These are phyloP conservation scores for Hyla sarda DNA, from an alignment of 2,113 vertebrate genomes.

Conservation along the genomic window DNA sequence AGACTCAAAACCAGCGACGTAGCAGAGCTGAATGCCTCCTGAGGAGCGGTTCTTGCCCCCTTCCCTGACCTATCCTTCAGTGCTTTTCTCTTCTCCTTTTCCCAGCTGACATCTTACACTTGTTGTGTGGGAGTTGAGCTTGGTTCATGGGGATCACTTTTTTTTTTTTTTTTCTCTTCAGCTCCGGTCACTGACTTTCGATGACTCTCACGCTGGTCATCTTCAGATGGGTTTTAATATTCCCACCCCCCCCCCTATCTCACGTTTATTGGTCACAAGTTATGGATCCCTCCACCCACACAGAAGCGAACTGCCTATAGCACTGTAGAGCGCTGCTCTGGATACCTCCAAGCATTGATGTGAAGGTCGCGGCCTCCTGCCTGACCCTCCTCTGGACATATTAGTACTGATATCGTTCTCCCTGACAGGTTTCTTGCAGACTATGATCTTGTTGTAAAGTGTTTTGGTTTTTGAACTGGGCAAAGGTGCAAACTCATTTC, in stretches of 20 bases:
- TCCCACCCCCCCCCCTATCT: neutral
- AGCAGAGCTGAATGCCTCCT: constrained; percentile 67
- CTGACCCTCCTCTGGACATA: neutral
- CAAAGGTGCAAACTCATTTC: constrained; percentile 22
- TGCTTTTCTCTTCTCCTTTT: constrained; percentile 59
- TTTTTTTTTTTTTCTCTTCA: constrained; percentile 4
- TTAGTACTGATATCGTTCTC: neutral
- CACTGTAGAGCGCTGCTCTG: constrained; percentile 19
- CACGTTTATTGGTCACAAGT: neutral
- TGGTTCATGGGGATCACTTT: neutral
- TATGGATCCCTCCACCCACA: constrained; percentile 4
- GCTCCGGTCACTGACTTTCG: constrained; percentile 28
- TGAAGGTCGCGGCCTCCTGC: neutral
- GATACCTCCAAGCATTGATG: constrained; percentile 14
- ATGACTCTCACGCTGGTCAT: neutral
- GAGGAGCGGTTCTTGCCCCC: constrained; percentile 61
- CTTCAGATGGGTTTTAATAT: neutral
- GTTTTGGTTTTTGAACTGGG: constrained; percentile 19
- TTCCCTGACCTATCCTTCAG: constrained; percentile 34
- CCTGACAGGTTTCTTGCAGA: neutral
- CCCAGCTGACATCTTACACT: constrained; percentile 35
- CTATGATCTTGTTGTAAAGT: constrained; percentile 22
- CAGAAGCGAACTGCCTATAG: constrained; percentile 5
- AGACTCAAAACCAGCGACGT: constrained; percentile 64
- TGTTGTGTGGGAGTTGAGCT: neutral